Evolutionary conservation across 2,797 vertebrate species (phyloP).

Genomic region (Tolypeutes matacus): DNA sequence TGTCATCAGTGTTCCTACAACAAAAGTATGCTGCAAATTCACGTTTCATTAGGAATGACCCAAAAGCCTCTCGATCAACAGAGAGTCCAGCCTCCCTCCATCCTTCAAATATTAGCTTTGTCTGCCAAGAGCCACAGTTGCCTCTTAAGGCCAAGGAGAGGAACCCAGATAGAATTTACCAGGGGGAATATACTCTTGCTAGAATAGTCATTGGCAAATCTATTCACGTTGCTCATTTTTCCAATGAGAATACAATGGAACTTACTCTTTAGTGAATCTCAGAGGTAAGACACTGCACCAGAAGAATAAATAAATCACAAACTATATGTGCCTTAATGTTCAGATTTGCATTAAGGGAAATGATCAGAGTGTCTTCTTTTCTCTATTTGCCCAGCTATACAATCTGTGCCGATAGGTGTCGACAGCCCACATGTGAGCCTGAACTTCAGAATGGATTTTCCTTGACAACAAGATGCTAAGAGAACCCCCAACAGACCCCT

Average conservation of each 20-base stretch:
- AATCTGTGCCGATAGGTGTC: neutral
- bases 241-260: neutral
- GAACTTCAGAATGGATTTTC: neutral
- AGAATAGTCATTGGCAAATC: neutral
- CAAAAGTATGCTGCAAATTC: rapidly evolving
- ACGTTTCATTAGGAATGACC: neutral
- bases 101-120: neutral
- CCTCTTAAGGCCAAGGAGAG: neutral
- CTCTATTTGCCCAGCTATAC: rapidly evolving
- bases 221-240: neutral
- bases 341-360: neutral
- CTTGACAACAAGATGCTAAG: neutral
- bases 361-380: neutral
- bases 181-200: neutral
- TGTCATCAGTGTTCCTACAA: rapidly evolving
- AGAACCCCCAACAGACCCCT: neutral
- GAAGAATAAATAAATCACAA: neutral
- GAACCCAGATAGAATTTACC: neutral
- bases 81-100: neutral
- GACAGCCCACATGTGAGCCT: rapidly evolving
- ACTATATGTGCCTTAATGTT: neutral
- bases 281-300: neutral
- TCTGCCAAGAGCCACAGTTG: neutral
- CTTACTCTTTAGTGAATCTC: neutral
- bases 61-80: too few species aligned